Percentiles rank a stretch among this genome's conserved stretches.
Evolutionary conservation across 2,888 invertebrate species (phyloP).

Genomic region (Xestia rhomboidea): DNA sequence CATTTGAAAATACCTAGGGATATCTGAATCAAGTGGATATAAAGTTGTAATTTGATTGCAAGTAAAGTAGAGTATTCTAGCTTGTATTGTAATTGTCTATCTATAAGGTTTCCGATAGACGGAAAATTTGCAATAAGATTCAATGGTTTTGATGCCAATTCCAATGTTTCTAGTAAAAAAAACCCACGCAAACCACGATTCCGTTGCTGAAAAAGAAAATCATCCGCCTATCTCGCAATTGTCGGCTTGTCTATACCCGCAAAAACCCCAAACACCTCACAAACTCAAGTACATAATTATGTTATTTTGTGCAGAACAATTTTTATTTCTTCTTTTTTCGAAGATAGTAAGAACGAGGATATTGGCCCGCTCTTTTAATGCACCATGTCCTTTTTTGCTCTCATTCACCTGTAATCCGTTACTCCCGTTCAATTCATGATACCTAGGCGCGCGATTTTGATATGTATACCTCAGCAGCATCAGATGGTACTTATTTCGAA

Average conservation of each 20-base stretch:
- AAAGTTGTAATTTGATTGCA: conserved; percentile 30
- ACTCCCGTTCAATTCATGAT: background rate
- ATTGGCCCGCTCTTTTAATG: background rate
- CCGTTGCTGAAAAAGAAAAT: background rate
- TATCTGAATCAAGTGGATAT: background rate
- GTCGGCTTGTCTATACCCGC: background rate
- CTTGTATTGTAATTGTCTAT: conserved; percentile 21
- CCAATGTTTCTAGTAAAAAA: background rate
- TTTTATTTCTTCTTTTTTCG: background rate
- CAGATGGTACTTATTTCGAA: background rate
- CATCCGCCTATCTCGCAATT: background rate
- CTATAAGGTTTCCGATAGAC: conserved; percentile 22
- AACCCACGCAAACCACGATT: background rate
- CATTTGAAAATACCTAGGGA: conserved; percentile 23
- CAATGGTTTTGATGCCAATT: background rate
- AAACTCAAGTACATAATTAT: background rate
- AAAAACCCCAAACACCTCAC: background rate
- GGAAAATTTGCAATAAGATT: background rate
- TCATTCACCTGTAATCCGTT: background rate
- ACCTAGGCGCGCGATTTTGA: background rate
- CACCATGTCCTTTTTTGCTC: background rate
- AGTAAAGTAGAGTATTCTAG: conserved; percentile 1
- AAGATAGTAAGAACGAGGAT: background rate
- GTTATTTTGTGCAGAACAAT: background rate
- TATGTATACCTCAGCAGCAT: background rate